phyloP scores from a whole-genome alignment of 2,113 vertebrate genomes.

The Bos taurus region DNA sequence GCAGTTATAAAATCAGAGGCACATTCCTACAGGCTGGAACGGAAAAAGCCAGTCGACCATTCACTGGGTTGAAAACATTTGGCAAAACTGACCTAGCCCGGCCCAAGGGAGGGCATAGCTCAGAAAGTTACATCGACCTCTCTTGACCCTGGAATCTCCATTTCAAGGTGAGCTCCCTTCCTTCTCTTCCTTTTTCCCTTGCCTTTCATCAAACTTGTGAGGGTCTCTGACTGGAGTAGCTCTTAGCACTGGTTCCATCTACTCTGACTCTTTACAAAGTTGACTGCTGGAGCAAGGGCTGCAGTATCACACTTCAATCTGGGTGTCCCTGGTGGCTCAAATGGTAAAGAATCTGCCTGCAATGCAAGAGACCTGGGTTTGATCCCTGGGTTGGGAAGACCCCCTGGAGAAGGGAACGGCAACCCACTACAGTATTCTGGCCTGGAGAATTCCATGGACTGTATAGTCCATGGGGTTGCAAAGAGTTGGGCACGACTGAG shows the following conservation, averaged over 20 bases:
- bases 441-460: neutral
- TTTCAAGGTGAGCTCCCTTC: neutral
- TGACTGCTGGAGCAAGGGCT: neutral
- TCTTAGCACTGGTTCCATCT: neutral
- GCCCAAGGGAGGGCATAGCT: neutral
- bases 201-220: neutral
- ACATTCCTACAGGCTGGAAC: neutral
- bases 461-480: neutral
- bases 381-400: neutral
- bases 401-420: neutral
- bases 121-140: neutral
- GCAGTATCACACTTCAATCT: too few species aligned
- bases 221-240: neutral
- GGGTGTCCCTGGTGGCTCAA: neutral
- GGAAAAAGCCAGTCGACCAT: neutral
- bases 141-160: neutral
- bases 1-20: slow-evolving; percentile 2
- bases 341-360: neutral
- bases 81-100: neutral
- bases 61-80: slow-evolving; percentile 33
- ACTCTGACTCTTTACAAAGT: neutral
- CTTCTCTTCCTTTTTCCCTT: neutral
- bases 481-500: neutral
- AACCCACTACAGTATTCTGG: neutral
- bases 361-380: neutral